A percentile compares a stretch with the other conserved stretches of the same genome.
These are phyloP conservation scores for Forbesichthys agassizii DNA, from an alignment of 2,113 vertebrate genomes.

Conservation along the genomic window DNA sequence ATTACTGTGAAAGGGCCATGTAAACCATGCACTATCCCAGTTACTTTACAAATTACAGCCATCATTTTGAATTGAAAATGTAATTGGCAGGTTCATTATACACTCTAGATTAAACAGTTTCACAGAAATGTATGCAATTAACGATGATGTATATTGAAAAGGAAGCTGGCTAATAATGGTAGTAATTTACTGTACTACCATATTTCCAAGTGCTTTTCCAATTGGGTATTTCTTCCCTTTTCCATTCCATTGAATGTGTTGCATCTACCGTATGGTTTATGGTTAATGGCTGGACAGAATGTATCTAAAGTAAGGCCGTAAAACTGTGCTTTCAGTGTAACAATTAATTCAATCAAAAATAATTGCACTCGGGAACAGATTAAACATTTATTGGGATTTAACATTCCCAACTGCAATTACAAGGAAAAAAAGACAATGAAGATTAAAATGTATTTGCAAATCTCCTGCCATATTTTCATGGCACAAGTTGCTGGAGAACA, in stretches of 20 bases:
- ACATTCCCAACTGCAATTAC: constrained; percentile 61
- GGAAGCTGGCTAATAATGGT: too few relatives aligned
- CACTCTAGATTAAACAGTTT: constrained; percentile 61
- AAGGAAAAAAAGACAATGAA: constrained; percentile 27
- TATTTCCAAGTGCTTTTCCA: constrained; percentile 16
- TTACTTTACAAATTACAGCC: constrained; percentile 61
- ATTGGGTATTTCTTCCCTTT: constrained; percentile 42
- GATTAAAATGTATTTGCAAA: constrained; percentile 29
- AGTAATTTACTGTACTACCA: not conserved
- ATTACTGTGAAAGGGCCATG: constrained; percentile 61
- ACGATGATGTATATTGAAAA: constrained; percentile 30
- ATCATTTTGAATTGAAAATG: constrained; percentile 62
- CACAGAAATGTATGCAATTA: constrained; percentile 65
- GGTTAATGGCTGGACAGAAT: constrained; percentile 48
- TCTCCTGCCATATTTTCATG: constrained; percentile 18
- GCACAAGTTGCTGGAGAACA: constrained; percentile 19
- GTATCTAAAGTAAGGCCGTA: constrained; percentile 42
- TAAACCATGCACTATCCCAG: constrained; percentile 55
- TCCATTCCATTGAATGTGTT: constrained; percentile 30
- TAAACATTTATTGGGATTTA: constrained; percentile 59
- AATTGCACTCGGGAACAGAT: constrained; percentile 56
- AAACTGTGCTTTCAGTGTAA: constrained; percentile 47
- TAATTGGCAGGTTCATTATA: constrained; percentile 71
- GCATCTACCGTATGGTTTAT: constrained; percentile 50
- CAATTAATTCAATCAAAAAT: constrained; percentile 64